phyloP scores from a whole-genome alignment of 2,888 invertebrate species.

The Eupsilia transversa region DNA sequence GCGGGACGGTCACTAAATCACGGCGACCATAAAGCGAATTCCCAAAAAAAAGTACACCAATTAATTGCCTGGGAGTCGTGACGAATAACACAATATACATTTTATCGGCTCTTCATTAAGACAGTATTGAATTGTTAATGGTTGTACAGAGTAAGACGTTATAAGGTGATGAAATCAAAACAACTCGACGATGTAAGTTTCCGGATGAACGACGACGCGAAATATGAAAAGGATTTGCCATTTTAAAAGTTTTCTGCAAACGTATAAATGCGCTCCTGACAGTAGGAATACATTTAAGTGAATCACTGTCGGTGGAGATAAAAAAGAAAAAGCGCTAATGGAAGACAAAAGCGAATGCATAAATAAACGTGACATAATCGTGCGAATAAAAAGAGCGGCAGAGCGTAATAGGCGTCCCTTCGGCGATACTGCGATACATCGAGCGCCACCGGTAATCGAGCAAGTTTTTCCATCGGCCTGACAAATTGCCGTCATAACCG shows the following conservation, averaged over 20 bases:
- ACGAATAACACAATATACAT: constrained; percentile 88
- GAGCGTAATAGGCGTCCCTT: constrained; percentile 76
- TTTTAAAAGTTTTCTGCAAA: constrained; percentile 77
- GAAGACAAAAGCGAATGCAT: constrained; percentile 88
- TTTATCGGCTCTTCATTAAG: constrained; percentile 89
- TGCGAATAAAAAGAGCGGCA: constrained; percentile 80
- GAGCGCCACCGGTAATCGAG: constrained; percentile 86
- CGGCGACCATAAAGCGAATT: constrained; percentile 81
- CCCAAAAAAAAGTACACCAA: constrained; percentile 83
- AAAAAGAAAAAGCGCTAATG: constrained; percentile 85
- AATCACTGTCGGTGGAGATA: constrained; percentile 79
- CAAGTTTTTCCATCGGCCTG: constrained; percentile 89
- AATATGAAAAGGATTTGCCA: constrained; percentile 69
- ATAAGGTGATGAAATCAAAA: constrained; percentile 86
- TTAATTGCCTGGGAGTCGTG: constrained; percentile 86
- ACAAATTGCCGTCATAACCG: constrained; percentile 90
- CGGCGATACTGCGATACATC: constrained; percentile 72
- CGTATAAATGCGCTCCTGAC: constrained; percentile 72
- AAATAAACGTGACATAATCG: constrained; percentile 88
- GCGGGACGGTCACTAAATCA: constrained; percentile 84
- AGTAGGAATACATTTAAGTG: constrained; percentile 79
- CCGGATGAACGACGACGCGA: constrained; percentile 76
- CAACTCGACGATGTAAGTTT: constrained; percentile 81
- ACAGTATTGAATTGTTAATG: constrained; percentile 88
- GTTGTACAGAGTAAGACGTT: constrained; percentile 81